These are phyloP conservation scores for Pseudomugil gertrudae DNA, from an alignment of 2,797 vertebrate genomes.

Conservation along the genomic window DNA sequence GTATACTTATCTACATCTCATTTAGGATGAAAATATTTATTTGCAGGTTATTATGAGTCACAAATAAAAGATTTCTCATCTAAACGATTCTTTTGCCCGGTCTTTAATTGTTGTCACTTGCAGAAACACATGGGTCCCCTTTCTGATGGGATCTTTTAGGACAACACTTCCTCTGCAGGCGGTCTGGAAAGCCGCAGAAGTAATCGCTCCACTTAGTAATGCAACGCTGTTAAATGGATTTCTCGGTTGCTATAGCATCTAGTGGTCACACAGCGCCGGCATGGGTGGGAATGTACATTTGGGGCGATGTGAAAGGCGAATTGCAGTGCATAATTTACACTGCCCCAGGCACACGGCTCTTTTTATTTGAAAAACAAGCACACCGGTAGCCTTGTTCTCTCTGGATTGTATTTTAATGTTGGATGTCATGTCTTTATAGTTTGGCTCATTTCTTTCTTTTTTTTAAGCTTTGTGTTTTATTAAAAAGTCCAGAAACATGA, in stretches of 20 bases:
- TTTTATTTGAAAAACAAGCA: constrained; percentile 15
- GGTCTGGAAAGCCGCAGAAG: constrained; percentile 30
- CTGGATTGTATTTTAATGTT: neutral
- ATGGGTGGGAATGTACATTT: constrained; percentile 22
- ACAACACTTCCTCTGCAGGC: constrained; percentile 1
- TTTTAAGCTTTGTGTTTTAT: no score
- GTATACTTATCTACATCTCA: no score
- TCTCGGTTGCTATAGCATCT: constrained; percentile 37
- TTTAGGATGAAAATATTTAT: no score
- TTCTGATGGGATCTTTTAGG: neutral
- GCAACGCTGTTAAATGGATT: constrained; percentile 48
- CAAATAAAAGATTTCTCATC: no score
- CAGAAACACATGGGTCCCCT: constrained; percentile 28
- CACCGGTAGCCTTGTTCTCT: neutral
- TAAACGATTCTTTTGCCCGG: no score
- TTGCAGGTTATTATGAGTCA: no score
- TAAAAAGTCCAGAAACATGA: no score
- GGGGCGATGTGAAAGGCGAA: constrained; percentile 25
- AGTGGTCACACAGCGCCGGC: constrained; percentile 31
- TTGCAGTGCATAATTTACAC: constrained; percentile 26
- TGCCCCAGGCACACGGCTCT: constrained; percentile 14
- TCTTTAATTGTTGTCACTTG: constrained; percentile 19
- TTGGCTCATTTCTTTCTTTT: constrained; percentile 15
- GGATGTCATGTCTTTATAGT: constrained; percentile 6
- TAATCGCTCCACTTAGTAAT: constrained; percentile 46